Conservation (phyloP, 2,797 vertebrate species). For the Lagorchestes hirsutus region DNA sequence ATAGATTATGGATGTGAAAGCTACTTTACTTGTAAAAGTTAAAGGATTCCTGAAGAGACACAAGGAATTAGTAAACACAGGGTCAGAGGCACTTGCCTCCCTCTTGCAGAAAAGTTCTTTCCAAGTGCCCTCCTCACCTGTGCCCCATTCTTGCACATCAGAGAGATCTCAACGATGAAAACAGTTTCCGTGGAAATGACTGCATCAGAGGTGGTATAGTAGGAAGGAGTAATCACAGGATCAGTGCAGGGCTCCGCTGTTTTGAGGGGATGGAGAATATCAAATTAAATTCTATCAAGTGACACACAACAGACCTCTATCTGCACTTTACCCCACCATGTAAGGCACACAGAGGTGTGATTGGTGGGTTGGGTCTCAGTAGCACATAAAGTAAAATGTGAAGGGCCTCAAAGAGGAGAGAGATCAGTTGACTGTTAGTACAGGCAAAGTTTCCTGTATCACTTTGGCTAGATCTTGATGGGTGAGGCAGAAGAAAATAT, state of each 20-base stretch:
- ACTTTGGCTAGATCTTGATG: neutral
- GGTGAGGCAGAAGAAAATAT: neutral
- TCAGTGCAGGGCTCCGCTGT: constrained; percentile 93
- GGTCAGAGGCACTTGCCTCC: neutral
- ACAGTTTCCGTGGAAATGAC: constrained; percentile 95
- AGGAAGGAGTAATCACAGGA: constrained; percentile 92
- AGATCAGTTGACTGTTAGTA: neutral
- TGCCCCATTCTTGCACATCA: constrained; percentile 93
- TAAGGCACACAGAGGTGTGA: neutral
- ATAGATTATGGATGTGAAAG: neutral
- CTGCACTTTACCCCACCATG: neutral
- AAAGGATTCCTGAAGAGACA: neutral
- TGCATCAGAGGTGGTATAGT: constrained; percentile 95
- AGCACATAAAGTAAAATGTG: neutral
- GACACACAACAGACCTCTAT: neutral
- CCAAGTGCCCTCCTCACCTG: constrained; percentile 86
- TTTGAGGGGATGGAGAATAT: neutral
- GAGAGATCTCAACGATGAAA: constrained; percentile 95
- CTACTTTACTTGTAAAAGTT: neutral
- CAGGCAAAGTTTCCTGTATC: neutral
- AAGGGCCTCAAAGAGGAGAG: neutral
- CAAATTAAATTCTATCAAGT: neutral
- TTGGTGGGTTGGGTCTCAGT: neutral
- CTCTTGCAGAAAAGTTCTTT: neutral
- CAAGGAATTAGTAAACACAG: neutral